A percentile compares a stretch with the other conserved stretches of the same genome.
phyloP scores from a whole-genome alignment of 2,797 vertebrate species.

The Crossoptilon crossoptilon region DNA sequence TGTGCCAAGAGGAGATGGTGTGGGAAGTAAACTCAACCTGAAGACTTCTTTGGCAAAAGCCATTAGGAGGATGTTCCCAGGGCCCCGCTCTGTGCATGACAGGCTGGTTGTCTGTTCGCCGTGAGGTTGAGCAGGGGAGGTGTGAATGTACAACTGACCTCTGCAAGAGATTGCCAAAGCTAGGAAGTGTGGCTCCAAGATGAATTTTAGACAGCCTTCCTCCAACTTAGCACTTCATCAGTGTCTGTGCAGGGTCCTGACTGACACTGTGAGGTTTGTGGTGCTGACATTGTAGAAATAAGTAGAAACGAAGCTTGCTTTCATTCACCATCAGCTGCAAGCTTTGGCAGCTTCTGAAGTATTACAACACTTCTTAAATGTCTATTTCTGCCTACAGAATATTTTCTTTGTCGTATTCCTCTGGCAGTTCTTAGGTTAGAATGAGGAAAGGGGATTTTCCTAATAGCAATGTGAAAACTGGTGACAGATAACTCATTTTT shows the following conservation, averaged over 20 bases:
- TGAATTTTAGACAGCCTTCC: neutral
- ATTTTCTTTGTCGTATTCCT: neutral
- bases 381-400: neutral
- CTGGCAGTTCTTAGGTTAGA: neutral
- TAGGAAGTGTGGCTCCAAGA: neutral
- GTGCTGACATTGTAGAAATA: neutral
- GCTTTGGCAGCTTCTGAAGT: neutral
- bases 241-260: neutral
- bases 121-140: neutral
- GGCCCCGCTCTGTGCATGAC: rapidly evolving
- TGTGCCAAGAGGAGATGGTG: neutral
- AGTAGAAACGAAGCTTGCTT: neutral
- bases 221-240: neutral
- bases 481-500: neutral
- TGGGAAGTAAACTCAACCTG: neutral
- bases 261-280: neutral
- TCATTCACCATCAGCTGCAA: neutral
- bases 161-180: neutral
- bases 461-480: neutral
- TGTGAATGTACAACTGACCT: neutral
- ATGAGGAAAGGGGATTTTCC: neutral
- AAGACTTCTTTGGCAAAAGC: neutral
- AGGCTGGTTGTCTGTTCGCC: neutral
- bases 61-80: neutral
- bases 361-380: neutral